Conservation (phyloP, 2,888 invertebrate species). For the Lysandra bellargus region DNA sequence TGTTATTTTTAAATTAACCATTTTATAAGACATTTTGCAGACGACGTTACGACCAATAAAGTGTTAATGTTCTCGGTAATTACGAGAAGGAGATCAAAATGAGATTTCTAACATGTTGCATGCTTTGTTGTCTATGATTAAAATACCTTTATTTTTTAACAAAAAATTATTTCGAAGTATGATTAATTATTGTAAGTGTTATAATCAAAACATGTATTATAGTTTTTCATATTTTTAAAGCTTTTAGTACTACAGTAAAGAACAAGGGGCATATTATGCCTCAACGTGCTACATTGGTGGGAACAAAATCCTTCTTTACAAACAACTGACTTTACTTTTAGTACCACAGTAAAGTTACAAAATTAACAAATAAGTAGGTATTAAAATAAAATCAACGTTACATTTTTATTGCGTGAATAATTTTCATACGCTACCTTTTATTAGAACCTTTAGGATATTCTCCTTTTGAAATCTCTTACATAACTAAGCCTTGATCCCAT, state of each 20-base stretch:
- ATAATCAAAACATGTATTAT: too few relatives aligned
- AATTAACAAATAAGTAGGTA: neutral
- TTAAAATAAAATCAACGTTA: neutral
- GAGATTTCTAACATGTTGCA: neutral
- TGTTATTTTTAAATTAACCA: neutral
- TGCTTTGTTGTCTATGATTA: too few relatives aligned
- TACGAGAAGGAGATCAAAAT: neutral
- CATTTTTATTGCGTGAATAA: neutral
- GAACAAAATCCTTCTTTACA: too few relatives aligned
- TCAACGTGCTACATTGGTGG: too few relatives aligned
- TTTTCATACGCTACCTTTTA: neutral
- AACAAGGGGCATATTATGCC: too few relatives aligned
- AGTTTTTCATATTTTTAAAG: too few relatives aligned
- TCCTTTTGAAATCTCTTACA: constrained; percentile 10
- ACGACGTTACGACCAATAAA: neutral
- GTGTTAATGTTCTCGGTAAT: neutral
- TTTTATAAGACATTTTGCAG: neutral
- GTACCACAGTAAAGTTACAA: neutral
- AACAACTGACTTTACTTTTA: neutral
- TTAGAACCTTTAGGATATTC: neutral
- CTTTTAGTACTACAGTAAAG: neutral
- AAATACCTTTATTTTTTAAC: too few relatives aligned
- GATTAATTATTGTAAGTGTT: too few relatives aligned
- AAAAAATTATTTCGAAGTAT: too few relatives aligned
- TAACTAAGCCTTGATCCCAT: constrained; percentile 9